Base-by-base conservation (phyloP, 2,888 invertebrate species). In the Apamea anceps region DNA sequence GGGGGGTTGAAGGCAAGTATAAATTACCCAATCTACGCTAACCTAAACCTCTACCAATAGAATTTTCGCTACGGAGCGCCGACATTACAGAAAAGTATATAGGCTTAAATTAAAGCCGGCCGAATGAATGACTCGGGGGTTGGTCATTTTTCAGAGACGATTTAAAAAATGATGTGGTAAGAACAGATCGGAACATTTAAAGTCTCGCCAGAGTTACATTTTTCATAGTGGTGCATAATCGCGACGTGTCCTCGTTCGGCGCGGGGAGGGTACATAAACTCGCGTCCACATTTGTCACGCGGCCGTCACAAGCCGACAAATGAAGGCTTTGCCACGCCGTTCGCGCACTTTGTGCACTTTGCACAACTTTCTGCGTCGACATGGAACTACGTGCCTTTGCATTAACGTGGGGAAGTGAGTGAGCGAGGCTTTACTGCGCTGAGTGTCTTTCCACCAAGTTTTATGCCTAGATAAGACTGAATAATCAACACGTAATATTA, bases 221-320 rank as follows among this genome's bases (percentile, higher is more conserved):
- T 95, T 94, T 94, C 94, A 95, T 93, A 93, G 94, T 91, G 90
- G 90, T 93, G 94, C 93, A 95, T 95, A 96, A 96, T 95, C 93
- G 94, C 90, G 89, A 90, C 86, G 91, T 92, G 93, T 92, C 92
- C 93, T 90, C 93, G 92, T 91, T 89, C 79, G 68, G 90, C 82
- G 91, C 87, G 90, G 87, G 89, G 90, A 90, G 91, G 92, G 93
- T 91, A 93, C 92, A 94, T 95, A 95, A 94, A 95, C 95, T 93
- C 93, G 92, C 94, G 96, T 95, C 95, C 95, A 96, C 96, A 97
- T 97, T 97, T 97, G 96, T 97, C 97, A 96, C 95, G 93, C 94
- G 94, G 94, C 92, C 95, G 96, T 96, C 96, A 97, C 93, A 93
- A 95, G 96, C 93, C 96, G 96, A 97, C 97, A 97, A 97, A 97